Percentiles rank a stretch among this genome's conserved stretches.
Conservation (phyloP, 1,140 invertebrate species). For the Leptoteleia sp. region DNA sequence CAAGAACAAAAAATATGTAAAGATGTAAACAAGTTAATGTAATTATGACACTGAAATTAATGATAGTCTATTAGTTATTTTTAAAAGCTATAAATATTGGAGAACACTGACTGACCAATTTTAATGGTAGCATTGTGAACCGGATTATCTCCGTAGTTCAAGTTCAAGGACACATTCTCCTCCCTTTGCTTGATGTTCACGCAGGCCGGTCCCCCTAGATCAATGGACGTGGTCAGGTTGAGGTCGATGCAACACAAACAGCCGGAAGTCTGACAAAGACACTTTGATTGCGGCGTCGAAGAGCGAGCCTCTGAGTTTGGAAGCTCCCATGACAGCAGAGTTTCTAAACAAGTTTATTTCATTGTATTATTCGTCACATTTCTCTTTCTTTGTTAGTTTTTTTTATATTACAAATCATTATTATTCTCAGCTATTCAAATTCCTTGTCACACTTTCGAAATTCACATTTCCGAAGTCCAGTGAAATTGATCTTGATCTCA, state of each 20-base stretch:
- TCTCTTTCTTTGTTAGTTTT: too few species aligned
- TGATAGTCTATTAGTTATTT: too few species aligned
- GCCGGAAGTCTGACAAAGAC: slow-evolving; percentile 76
- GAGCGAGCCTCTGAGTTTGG: slow-evolving; percentile 73
- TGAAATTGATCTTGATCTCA: too few species aligned
- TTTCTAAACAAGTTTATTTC: slow-evolving; percentile 69
- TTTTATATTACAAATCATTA: too few species aligned
- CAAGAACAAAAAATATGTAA: too few species aligned
- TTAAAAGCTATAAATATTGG: too few species aligned
- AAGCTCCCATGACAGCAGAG: slow-evolving; percentile 74
- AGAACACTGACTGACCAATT: slow-evolving; percentile 80
- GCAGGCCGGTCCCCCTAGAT: slow-evolving; percentile 81
- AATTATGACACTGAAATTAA: too few species aligned
- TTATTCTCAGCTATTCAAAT: too few species aligned
- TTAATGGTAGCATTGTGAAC: slow-evolving; percentile 81
- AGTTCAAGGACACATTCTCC: slow-evolving; percentile 80
- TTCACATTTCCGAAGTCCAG: too few species aligned
- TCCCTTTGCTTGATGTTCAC: slow-evolving; percentile 80
- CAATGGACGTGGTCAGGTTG: slow-evolving; percentile 78
- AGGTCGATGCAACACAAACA: slow-evolving; percentile 80
- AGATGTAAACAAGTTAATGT: too few species aligned
- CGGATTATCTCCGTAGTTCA: slow-evolving; percentile 81
- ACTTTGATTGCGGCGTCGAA: slow-evolving; percentile 76
- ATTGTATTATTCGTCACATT: too few species aligned
- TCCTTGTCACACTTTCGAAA: too few species aligned